These are phyloP conservation scores for Butorides virescens DNA, from an alignment of 2,113 vertebrate species.

Conservation along the genomic window DNA sequence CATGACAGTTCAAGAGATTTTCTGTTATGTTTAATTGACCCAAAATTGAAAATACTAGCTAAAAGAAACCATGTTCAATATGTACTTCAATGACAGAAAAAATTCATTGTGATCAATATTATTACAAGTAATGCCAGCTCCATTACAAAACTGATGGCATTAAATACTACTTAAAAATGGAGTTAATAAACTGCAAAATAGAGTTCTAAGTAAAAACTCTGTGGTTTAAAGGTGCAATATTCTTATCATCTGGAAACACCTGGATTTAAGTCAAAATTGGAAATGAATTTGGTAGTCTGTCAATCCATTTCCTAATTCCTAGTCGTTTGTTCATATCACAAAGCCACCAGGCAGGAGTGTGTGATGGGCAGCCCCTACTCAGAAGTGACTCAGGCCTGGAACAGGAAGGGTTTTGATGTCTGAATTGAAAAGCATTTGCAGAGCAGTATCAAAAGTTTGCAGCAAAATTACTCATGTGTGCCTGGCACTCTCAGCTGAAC, in stretches of 20 bases:
- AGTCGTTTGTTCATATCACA: slow-evolving; percentile 32
- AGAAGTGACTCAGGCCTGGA: slow-evolving; percentile 13
- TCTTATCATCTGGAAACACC: slow-evolving; percentile 46
- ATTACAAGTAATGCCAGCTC: not conserved
- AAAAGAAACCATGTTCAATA: not conserved
- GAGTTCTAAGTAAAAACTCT: not conserved
- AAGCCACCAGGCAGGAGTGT: not conserved
- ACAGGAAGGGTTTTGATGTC: slow-evolving; percentile 21
- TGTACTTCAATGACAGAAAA: not conserved
- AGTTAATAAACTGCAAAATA: not conserved
- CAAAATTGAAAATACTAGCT: not conserved
- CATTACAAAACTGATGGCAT: not conserved
- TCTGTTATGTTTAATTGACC: not conserved
- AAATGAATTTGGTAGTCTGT: slow-evolving; percentile 21
- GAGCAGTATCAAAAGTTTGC: slow-evolving; percentile 23
- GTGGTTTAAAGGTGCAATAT: not conserved
- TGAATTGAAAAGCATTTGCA: not conserved
- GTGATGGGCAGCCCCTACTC: slow-evolving; percentile 1
- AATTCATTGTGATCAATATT: not conserved
- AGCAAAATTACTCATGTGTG: not conserved
- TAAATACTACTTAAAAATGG: not conserved
- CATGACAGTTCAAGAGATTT: not conserved
- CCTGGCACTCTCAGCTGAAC: not conserved
- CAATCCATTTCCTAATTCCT: slow-evolving; percentile 15
- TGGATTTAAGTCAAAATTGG: slow-evolving; percentile 30